Percentiles rank a stretch among this genome's conserved stretches.
Evolutionary conservation across 92 coral and sea anemone species (phyloP).

Genomic region (Chrysogorgia sp.): DNA sequence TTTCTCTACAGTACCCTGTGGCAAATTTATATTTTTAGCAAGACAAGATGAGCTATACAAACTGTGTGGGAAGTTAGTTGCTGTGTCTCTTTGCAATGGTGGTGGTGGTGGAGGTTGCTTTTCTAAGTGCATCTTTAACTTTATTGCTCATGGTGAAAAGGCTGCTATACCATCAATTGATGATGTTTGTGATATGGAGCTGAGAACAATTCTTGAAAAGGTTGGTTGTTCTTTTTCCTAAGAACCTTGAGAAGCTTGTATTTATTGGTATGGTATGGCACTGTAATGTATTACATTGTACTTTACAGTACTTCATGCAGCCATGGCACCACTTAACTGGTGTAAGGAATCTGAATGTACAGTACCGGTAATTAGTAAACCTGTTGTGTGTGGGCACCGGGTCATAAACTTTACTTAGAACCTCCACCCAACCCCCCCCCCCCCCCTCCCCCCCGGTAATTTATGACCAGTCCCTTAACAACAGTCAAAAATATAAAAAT

Average conservation of each 20-base stretch:
- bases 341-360: neutral
- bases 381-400: too few species aligned
- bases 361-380: too few species aligned
- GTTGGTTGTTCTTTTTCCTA: neutral
- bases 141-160: conserved; percentile 21
- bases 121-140: conserved; percentile 41
- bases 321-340: too few species aligned
- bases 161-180: conserved; percentile 8
- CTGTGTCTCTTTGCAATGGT: conserved; percentile 59
- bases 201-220: conserved; percentile 9
- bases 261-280: too few species aligned
- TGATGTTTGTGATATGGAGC: conserved; percentile 1
- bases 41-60: conserved; percentile 27
- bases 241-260: too few species aligned
- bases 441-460: too few species aligned
- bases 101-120: conserved; percentile 57
- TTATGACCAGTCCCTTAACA: too few species aligned
- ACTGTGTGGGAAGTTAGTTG: conserved; percentile 53
- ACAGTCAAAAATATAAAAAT: too few species aligned
- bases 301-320: too few species aligned
- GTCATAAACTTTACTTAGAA: too few species aligned
- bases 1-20: neutral
- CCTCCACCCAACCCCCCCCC: too few species aligned
- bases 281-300: too few species aligned
- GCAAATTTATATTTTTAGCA: neutral